Conservation (phyloP, 2,113 vertebrate species). For the Turnix velox region DNA sequence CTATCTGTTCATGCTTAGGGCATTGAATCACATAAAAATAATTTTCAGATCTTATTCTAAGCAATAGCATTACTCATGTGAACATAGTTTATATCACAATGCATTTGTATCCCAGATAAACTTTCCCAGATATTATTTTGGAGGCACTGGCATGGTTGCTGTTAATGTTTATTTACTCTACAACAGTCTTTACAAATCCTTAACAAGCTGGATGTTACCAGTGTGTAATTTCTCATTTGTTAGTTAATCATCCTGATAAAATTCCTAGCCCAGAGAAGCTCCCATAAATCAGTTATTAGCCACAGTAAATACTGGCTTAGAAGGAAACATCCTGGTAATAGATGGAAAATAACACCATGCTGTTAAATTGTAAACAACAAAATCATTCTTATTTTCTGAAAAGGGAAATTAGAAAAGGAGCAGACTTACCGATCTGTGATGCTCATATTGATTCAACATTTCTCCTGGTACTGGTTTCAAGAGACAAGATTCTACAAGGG, state of each 20-base stretch:
- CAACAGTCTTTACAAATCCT: slow-evolving; percentile 10
- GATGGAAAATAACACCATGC: not conserved
- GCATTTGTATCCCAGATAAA: not conserved
- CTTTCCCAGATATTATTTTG: not conserved
- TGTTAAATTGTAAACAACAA: not conserved
- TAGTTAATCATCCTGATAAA: slow-evolving; percentile 49
- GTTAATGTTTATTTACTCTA: slow-evolving; percentile 7
- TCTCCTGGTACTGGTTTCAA: not conserved
- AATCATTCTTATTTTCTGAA: not conserved
- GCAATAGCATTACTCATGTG: not conserved
- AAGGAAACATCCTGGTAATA: slow-evolving; percentile 5
- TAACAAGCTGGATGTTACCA: slow-evolving; percentile 11
- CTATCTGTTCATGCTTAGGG: not conserved
- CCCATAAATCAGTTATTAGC: slow-evolving; percentile 27
- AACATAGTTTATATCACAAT: not conserved
- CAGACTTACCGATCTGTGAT: not conserved
- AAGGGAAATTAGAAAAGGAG: not conserved
- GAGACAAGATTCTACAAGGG: not conserved
- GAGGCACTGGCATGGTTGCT: not conserved
- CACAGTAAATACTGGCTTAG: not conserved
- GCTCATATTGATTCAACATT: not conserved
- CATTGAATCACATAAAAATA: not conserved
- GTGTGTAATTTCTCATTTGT: slow-evolving; percentile 45
- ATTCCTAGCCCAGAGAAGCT: not conserved
- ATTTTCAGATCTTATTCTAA: not conserved